phyloP scores from a whole-genome alignment of 1,140 invertebrate genomes.

The Lepidurus packardi region DNA sequence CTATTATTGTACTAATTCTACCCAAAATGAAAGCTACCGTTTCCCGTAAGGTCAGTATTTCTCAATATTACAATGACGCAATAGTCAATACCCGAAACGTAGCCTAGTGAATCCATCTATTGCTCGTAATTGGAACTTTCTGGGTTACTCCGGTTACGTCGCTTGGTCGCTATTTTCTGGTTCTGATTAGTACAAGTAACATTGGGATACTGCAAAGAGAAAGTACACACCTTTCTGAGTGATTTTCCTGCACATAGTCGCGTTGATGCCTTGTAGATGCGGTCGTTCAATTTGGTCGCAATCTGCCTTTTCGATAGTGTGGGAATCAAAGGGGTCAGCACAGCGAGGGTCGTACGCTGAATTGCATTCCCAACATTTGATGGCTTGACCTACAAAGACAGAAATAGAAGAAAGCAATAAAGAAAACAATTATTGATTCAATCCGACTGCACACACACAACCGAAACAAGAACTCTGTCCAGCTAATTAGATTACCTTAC shows the following conservation, averaged over 20 bases:
- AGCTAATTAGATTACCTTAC: constrained; percentile 1
- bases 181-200: no score
- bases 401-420: constrained; percentile 31
- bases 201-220: neutral
- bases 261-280: constrained; percentile 53
- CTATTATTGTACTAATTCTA: neutral
- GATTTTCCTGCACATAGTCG: constrained; percentile 68
- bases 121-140: neutral
- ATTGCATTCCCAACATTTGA: constrained; percentile 76
- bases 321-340: constrained; percentile 73
- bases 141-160: neutral
- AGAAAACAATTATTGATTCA: neutral
- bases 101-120: neutral
- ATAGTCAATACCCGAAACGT: neutral
- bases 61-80: neutral
- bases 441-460: neutral
- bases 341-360: constrained; percentile 76
- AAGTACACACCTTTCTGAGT: constrained; percentile 59
- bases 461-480: neutral
- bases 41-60: neutral
- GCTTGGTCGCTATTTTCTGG: neutral
- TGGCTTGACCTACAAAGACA: constrained; percentile 47
- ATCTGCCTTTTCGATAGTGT: constrained; percentile 71
- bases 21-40: neutral
- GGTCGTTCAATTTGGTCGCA: constrained; percentile 66